Percentiles rank a stretch among this genome's conserved stretches.
Evolutionary conservation across 2,888 invertebrate genomes (phyloP).

Genomic region (Xylocampa areola): DNA sequence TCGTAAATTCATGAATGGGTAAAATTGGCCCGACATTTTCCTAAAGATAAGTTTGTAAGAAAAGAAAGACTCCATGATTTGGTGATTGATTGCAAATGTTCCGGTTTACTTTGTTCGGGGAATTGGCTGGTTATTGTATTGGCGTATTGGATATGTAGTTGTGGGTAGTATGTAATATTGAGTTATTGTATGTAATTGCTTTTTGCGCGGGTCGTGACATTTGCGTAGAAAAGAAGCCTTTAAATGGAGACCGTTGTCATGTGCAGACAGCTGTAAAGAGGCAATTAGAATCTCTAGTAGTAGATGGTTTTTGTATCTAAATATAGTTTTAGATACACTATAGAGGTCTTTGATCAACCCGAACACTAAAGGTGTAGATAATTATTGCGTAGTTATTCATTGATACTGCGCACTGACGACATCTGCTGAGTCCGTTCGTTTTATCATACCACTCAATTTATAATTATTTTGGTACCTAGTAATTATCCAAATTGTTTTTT

Average conservation of each 20-base stretch:
- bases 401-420: too few species aligned
- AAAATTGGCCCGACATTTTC: constrained; percentile 67
- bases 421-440: too few species aligned
- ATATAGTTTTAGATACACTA: too few species aligned
- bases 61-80: constrained; percentile 39
- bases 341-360: too few species aligned
- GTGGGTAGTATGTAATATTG: constrained; percentile 6
- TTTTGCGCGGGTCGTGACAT: neutral
- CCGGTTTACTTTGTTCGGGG: constrained; percentile 26
- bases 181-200: constrained; percentile 5
- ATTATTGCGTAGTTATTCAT: too few species aligned
- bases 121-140: constrained; percentile 37
- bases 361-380: too few species aligned
- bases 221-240: neutral
- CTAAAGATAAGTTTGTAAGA: constrained; percentile 61
- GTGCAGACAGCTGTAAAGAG: too few species aligned
- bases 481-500: too few species aligned
- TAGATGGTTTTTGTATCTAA: too few species aligned
- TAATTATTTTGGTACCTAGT: too few species aligned
- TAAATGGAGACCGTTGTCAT: neutral
- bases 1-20: constrained; percentile 77
- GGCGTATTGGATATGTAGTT: constrained; percentile 19
- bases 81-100: constrained; percentile 48
- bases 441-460: too few species aligned
- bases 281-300: too few species aligned